Conservation (phyloP, 2,888 invertebrate genomes). For the Rhogogaster chlorosoma region DNA sequence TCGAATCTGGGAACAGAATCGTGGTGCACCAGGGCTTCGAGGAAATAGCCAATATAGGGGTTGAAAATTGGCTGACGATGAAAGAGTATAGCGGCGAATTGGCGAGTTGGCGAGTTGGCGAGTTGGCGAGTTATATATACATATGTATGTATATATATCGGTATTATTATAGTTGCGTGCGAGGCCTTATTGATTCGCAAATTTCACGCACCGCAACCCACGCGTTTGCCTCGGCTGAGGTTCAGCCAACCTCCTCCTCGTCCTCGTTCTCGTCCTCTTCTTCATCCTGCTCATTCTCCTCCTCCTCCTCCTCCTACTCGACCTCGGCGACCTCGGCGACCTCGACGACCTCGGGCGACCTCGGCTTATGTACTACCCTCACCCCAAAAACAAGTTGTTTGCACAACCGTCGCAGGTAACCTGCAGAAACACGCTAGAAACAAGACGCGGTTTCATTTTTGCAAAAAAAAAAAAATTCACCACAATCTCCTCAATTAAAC, state of each 20-base stretch:
- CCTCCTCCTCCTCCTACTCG: not conserved
- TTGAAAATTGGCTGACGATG: not conserved
- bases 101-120: not conserved
- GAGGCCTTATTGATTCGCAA: constrained; percentile 36
- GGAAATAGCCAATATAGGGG: not conserved
- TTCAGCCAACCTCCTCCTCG: not conserved
- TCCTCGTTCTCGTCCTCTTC: not conserved
- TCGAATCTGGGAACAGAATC: not conserved
- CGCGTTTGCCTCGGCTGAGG: constrained; percentile 22
- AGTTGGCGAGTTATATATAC: not conserved
- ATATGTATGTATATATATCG: not conserved
- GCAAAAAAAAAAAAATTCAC: not conserved
- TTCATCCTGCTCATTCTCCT: not conserved
- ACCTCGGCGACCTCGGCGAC: constrained; percentile 40
- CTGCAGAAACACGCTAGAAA: constrained; percentile 16
- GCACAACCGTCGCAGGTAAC: constrained; percentile 18
- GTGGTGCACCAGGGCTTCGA: not conserved
- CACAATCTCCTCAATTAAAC: not conserved
- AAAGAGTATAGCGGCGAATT: not conserved
- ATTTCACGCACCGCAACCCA: constrained; percentile 43
- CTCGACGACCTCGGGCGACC: constrained; percentile 34
- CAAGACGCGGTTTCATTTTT: not conserved
- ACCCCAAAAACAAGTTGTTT: constrained; percentile 23
- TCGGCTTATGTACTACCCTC: not conserved
- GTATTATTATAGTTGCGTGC: constrained; percentile 27